Conservation (phyloP, 2,113 vertebrate species). For the Odontesthes bonariensis region DNA sequence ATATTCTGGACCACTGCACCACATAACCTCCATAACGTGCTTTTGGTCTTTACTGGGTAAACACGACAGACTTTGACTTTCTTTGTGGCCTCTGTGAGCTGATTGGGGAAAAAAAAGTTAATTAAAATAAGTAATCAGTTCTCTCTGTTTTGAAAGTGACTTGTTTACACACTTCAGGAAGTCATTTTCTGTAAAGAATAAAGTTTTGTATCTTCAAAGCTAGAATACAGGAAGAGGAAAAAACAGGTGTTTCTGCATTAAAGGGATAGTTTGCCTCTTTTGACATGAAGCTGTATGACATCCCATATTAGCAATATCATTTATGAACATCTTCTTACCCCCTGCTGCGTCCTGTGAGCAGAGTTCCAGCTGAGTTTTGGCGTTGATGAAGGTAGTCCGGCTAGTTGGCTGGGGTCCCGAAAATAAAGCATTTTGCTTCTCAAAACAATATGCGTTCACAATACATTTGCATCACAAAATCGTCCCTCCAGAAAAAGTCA, state of each 20-base stretch:
- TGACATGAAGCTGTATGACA: too few relatives aligned
- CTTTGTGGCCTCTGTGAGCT: slow-evolving; percentile 45
- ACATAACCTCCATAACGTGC: slow-evolving; percentile 31
- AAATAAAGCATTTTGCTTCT: too few relatives aligned
- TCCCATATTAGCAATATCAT: too few relatives aligned
- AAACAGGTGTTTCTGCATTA: background rate
- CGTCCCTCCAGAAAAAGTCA: too few relatives aligned
- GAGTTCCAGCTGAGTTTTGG: too few relatives aligned
- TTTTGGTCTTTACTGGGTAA: slow-evolving; percentile 49
- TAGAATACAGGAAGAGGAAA: background rate
- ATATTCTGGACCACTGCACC: slow-evolving; percentile 57
- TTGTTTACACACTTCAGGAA: slow-evolving; percentile 47
- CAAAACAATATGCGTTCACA: too few relatives aligned
- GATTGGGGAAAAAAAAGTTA: slow-evolving; percentile 37
- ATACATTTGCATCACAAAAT: too few relatives aligned
- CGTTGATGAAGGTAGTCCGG: too few relatives aligned
- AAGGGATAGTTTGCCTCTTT: too few relatives aligned
- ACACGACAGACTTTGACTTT: slow-evolving; percentile 54
- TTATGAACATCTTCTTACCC: too few relatives aligned
- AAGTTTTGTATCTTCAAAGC: slow-evolving; percentile 34
- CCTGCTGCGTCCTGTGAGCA: too few relatives aligned
- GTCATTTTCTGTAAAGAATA: slow-evolving; percentile 15
- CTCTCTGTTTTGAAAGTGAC: slow-evolving; percentile 38
- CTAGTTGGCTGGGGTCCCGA: too few relatives aligned
- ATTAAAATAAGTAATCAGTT: slow-evolving; percentile 57